phyloP scores from a whole-genome alignment of 2,888 invertebrate genomes.

The Elaeidobius kamerunicus region DNA sequence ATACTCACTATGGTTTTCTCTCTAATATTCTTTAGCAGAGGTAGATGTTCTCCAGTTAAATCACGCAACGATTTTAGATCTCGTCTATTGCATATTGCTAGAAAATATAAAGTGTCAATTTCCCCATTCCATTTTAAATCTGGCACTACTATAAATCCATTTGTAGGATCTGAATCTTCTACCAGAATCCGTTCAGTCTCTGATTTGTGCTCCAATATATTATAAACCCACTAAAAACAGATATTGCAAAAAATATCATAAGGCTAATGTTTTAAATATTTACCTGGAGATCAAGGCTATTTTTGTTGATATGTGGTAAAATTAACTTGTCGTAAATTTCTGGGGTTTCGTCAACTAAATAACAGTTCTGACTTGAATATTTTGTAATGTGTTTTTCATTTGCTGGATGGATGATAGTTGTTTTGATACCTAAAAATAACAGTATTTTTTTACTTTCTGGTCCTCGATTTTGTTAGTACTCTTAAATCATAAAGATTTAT shows the following conservation, averaged over 20 bases:
- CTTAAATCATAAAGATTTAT: too few relatives aligned
- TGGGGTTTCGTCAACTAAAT: conserved; percentile 81
- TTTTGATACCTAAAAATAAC: conserved; percentile 71
- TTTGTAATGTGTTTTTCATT: conserved; percentile 89
- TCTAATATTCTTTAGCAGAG: conserved; percentile 77
- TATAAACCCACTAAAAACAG: conserved; percentile 88
- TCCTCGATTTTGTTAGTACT: too few relatives aligned
- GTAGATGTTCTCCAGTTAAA: conserved; percentile 71
- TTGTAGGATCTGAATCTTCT: conserved; percentile 72
- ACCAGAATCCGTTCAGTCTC: conserved; percentile 86
- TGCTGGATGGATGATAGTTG: conserved; percentile 90
- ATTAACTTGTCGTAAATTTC: conserved; percentile 77
- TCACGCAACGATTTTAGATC: conserved; percentile 84
- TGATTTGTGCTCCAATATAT: conserved; percentile 87
- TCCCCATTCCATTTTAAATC: conserved; percentile 96
- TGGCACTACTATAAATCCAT: conserved; percentile 85
- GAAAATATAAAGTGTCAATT: conserved; percentile 75
- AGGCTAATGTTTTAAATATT: conserved; percentile 8
- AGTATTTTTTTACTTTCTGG: neutral
- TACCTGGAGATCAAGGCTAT: conserved; percentile 79
- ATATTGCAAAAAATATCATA: conserved; percentile 14
- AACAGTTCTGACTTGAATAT: conserved; percentile 70
- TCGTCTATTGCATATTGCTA: conserved; percentile 74
- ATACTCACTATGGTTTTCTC: conserved; percentile 66
- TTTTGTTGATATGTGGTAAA: conserved; percentile 68